phyloP scores from a whole-genome alignment of 2,888 invertebrate genomes.

The Caradrina clavipalpis region DNA sequence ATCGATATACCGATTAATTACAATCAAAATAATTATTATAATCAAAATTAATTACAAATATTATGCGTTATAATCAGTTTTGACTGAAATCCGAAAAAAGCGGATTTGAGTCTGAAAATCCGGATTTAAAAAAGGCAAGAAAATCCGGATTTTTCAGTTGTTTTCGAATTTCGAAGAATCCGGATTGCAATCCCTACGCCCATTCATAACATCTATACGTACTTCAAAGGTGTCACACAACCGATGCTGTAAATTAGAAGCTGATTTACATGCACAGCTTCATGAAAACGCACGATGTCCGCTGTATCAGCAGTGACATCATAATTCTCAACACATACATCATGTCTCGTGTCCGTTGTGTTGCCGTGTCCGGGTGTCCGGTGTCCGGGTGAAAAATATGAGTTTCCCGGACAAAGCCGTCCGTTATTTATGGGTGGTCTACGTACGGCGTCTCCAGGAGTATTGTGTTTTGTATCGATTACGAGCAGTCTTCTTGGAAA shows the following conservation, averaged over 20 bases:
- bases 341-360: slow-evolving; percentile 19
- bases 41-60: too few species aligned
- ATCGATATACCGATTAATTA: too few species aligned
- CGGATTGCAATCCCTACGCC: too few species aligned
- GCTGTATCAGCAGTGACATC: slow-evolving; percentile 19
- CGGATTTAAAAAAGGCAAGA: too few species aligned
- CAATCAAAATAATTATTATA: too few species aligned
- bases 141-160: too few species aligned
- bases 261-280: neutral
- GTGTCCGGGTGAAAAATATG: slow-evolving; percentile 31
- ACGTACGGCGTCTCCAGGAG: slow-evolving; percentile 4
- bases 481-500: slow-evolving; percentile 20
- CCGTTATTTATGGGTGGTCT: slow-evolving; percentile 32
- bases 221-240: too few species aligned
- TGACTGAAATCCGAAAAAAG: too few species aligned
- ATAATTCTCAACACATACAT: slow-evolving; percentile 26
- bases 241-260: neutral
- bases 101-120: too few species aligned
- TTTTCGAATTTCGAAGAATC: too few species aligned
- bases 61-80: too few species aligned
- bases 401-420: slow-evolving; percentile 34
- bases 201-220: too few species aligned
- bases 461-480: slow-evolving; percentile 28
- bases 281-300: neutral
- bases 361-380: slow-evolving; percentile 14